A percentile compares a stretch with the other conserved stretches of the same genome.
phyloP scores from a whole-genome alignment of 2,888 invertebrate species.

The Trachelus troglodyta region DNA sequence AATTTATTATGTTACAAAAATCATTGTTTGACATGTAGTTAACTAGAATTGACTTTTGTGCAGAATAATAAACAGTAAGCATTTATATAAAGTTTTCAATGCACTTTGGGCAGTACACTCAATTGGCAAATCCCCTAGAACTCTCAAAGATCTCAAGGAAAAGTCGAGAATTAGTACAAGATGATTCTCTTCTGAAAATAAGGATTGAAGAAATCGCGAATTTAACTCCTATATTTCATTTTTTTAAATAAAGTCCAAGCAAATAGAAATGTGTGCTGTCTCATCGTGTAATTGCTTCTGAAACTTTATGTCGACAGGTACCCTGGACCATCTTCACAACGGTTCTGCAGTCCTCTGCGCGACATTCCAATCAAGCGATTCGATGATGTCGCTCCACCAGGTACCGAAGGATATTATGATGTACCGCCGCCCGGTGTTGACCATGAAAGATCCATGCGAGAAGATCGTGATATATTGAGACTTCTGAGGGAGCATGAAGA shows the following conservation, averaged over 20 bases:
- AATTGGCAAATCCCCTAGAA: neutral
- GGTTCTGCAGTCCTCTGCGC: constrained; percentile 49
- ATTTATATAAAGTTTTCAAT: neutral
- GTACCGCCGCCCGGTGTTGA: constrained; percentile 62
- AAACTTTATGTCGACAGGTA: constrained; percentile 57
- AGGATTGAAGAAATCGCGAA: neutral
- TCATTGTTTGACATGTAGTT: neutral
- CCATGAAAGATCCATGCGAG: constrained; percentile 52
- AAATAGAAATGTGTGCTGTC: neutral
- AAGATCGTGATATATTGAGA: constrained; percentile 50
- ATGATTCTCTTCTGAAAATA: neutral
- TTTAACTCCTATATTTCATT: neutral
- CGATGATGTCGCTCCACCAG: constrained; percentile 64
- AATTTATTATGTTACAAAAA: neutral
- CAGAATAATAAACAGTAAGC: neutral
- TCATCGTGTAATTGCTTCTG: neutral
- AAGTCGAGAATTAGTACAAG: neutral
- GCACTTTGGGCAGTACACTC: neutral
- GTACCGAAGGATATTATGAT: constrained; percentile 68
- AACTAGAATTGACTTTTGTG: neutral
- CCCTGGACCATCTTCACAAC: constrained; percentile 50
- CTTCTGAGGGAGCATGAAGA: constrained; percentile 52
- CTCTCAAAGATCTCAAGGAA: neutral
- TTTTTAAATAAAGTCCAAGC: neutral
- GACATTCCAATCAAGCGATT: constrained; percentile 58